These are phyloP conservation scores for Hapalemur alaotrensis DNA, from an alignment of 2,797 vertebrate genomes.

Conservation along the genomic window DNA sequence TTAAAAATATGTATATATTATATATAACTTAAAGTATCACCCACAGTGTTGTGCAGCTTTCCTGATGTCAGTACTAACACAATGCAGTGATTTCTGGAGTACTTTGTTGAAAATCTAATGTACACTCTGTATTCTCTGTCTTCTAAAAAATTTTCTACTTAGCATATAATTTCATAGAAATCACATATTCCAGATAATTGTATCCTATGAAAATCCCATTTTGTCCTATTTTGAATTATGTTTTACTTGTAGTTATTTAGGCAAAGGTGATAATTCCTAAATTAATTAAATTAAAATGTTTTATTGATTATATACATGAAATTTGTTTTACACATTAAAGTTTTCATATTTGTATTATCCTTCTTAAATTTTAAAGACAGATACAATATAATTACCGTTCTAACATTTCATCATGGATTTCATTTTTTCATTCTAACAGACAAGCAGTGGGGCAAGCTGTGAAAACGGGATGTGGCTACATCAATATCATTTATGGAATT, in stretches of 20 bases:
- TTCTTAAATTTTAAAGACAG: background rate
- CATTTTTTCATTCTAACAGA: background rate
- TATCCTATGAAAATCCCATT: background rate
- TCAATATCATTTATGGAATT: background rate
- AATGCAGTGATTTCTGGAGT: background rate
- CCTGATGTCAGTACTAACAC: background rate
- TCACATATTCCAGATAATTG: background rate
- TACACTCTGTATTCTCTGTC: background rate
- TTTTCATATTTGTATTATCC: background rate
- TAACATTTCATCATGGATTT: background rate
- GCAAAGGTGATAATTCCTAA: background rate
- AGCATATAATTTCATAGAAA: background rate
- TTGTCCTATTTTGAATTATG: background rate
- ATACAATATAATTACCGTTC: background rate
- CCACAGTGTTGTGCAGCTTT: background rate
- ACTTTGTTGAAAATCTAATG: background rate
- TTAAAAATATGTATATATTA: background rate
- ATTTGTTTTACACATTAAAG: background rate
- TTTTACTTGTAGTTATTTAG: background rate
- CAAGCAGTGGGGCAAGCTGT: background rate
- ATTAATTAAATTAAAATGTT: background rate
- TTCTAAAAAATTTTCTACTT: background rate
- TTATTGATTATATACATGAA: background rate
- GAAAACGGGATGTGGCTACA: background rate
- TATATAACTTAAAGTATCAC: background rate